These are phyloP conservation scores for Epizoanthus ramosus DNA, from an alignment of 92 coral and sea anemone species.

Conservation along the genomic window DNA sequence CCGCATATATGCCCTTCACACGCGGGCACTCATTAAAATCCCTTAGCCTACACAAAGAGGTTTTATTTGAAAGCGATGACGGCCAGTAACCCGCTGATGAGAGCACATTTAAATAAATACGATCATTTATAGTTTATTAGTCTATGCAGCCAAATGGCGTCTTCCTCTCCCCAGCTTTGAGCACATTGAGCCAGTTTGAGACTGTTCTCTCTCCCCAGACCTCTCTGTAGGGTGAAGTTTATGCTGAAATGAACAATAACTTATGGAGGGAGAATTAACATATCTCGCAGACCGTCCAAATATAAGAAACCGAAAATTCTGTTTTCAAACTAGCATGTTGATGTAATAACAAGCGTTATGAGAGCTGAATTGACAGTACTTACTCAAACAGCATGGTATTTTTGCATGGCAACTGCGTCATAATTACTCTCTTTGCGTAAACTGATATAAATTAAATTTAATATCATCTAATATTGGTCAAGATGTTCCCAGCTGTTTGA, in stretches of 20 bases:
- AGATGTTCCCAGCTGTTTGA: conserved; percentile 82
- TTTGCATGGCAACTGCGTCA: conserved; percentile 57
- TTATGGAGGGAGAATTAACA: conserved; percentile 4
- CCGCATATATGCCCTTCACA: neutral
- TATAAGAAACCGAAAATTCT: conserved; percentile 2
- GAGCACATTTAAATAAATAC: conserved; percentile 42
- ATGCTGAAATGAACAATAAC: neutral
- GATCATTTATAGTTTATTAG: conserved; percentile 31
- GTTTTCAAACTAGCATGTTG: conserved; percentile 3
- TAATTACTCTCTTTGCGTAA: conserved; percentile 59
- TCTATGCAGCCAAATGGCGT: conserved; percentile 18
- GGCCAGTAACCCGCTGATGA: conserved; percentile 43
- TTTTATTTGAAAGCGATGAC: conserved; percentile 29
- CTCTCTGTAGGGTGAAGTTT: neutral
- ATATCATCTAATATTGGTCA: conserved; percentile 70
- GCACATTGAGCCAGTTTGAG: conserved; percentile 5
- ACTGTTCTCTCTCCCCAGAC: neutral
- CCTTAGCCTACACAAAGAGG: conserved; percentile 31
- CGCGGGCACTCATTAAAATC: neutral
- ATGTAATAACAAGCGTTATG: conserved; percentile 30
- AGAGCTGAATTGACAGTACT: conserved; percentile 6
- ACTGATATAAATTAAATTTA: conserved; percentile 76
- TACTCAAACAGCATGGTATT: conserved; percentile 66
- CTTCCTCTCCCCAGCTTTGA: conserved; percentile 1
- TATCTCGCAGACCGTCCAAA: neutral